Evolutionary conservation across 2,888 invertebrate genomes (phyloP).

Genomic region (Norana najaformis): DNA sequence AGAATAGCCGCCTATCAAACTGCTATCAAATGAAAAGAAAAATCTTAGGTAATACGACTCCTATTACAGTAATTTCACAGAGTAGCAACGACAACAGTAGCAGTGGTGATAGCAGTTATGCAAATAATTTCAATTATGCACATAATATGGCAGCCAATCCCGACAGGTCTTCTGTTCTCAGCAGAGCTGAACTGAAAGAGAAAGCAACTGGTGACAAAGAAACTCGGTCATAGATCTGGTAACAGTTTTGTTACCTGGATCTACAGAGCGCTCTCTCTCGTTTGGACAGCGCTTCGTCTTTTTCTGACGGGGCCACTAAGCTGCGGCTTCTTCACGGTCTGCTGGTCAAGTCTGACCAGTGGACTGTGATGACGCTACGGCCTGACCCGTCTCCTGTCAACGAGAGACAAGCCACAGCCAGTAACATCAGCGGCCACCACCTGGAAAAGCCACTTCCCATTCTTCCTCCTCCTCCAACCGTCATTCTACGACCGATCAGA

Average conservation of each 20-base stretch:
- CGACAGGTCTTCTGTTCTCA: neutral
- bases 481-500: neutral
- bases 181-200: neutral
- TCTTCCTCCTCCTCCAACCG: neutral
- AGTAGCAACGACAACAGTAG: neutral
- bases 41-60: no score
- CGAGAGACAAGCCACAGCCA: constrained; percentile 17
- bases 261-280: neutral
- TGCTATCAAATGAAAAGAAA: neutral
- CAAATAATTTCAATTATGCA: neutral
- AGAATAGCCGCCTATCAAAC: neutral
- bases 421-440: neutral
- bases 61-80: neutral
- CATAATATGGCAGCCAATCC: neutral
- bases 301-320: neutral
- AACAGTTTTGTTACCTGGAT: constrained; percentile 21
- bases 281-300: neutral
- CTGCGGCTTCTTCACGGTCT: neutral
- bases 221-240: neutral
- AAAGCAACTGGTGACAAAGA: neutral
- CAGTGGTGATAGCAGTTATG: neutral
- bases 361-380: constrained; percentile 22
- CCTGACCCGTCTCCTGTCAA: constrained; percentile 24
- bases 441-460: neutral
- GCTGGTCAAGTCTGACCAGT: neutral